Evolutionary conservation across 2,113 vertebrate genomes (phyloP).

Genomic region (Oreotrochilus melanogaster): DNA sequence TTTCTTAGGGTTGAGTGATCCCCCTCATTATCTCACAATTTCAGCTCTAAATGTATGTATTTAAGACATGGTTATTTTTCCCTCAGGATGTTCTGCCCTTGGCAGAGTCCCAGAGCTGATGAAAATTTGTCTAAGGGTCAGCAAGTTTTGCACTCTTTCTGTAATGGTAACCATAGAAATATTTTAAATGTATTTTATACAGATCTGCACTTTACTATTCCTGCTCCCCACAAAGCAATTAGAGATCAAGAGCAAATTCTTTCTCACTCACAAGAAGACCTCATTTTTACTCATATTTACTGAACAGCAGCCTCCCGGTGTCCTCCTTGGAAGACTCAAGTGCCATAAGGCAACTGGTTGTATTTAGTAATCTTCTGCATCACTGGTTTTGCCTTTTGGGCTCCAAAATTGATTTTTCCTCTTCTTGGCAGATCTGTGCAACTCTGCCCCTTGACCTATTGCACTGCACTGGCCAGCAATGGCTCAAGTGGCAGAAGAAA

Average conservation of each 20-base stretch:
- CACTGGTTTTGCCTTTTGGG: constrained; percentile 21
- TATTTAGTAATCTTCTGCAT: constrained; percentile 45
- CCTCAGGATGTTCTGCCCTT: not conserved
- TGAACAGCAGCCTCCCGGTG: not conserved
- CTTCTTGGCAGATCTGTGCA: not conserved
- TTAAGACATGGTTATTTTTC: not conserved
- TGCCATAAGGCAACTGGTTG: constrained; percentile 32
- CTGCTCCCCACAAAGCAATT: not conserved
- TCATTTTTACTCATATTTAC: not conserved
- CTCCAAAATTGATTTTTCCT: constrained; percentile 12
- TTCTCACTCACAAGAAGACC: not conserved
- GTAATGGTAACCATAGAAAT: not conserved
- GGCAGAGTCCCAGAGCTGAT: not conserved
- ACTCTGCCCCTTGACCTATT: not conserved
- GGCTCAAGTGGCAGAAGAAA: not conserved
- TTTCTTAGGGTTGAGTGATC: not conserved
- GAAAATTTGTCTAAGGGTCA: not conserved
- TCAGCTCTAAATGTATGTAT: not conserved
- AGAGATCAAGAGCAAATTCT: not conserved
- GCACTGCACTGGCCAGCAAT: not conserved
- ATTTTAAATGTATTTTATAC: not conserved
- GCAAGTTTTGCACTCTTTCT: not conserved
- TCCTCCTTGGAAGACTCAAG: not conserved
- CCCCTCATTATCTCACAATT: not conserved
- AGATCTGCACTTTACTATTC: not conserved